Base-by-base conservation (phyloP, 1,140 invertebrate species). In the Halictus rubicundus region DNA sequence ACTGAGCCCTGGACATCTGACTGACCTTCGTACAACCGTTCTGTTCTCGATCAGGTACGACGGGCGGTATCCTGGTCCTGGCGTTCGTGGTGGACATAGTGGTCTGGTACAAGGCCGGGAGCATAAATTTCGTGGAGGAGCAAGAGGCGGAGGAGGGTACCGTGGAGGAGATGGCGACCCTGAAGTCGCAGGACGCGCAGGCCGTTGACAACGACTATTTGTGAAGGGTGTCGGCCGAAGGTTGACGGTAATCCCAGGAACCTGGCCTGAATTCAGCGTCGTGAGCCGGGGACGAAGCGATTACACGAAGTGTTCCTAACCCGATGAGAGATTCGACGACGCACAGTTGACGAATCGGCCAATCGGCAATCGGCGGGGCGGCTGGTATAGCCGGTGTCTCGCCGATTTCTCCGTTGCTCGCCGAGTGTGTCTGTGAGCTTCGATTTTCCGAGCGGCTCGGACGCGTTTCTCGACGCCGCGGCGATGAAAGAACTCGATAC, bases 31-130 rank as follows among this genome's bases (percentile, higher is more conserved):
- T 46, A 14, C 10, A 46, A 46, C 14, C 10, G 10, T 46, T 46
- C 10, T 10, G 9, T 46, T 46, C 8, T n/a, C 59, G 23, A 0
- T 0, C 54, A 97, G 97, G 97, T 84, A 96, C 96, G 46, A 97
- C 97, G 1, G 96, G 96, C 60, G 94, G 95, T 57, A 95, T 98
- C n/a, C 95, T 97, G 94, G 93, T 96, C 78, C 90, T 96, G 61
- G 97, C 96, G 46, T 97, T 97, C 89, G 91, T 97, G 73, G 96
- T 97, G 87, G 97, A 98, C 90, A 87, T 97, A 69, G 93, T 97
- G 27, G 96, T 98, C 8, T 97, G 96, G 96, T 96, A 96, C 88
- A 96, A 97, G 90, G 96, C 97, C 21, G 95, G 95, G 46, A 95
- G 95, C 77, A 97, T 97, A 82, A 95, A 94, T 86, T 96, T 96